Evolutionary conservation across 2,888 invertebrate species (phyloP), one percentile per base, ranked within the genome.

Genomic region (Hartigia nigra): DNA sequence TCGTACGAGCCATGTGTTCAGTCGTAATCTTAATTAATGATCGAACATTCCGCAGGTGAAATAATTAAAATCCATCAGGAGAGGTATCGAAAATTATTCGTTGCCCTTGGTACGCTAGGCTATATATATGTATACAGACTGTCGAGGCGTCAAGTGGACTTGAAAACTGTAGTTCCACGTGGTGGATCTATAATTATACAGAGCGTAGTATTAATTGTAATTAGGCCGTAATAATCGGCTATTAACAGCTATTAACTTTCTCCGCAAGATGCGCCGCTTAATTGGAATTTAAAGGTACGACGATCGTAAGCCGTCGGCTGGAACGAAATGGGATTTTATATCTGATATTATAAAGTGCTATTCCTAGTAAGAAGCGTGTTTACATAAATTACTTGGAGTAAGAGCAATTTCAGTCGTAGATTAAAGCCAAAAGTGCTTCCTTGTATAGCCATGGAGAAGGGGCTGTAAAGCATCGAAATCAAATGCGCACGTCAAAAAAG

Each of bases 21-120:
- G 70, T 77, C 77, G 75, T 75, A 77, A 77, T 77, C 77, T 77
- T 77, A 77, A 77, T 77, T 77, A 77, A 74, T 75, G 74, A 77
- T 77, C 77, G 74, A 11, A 31, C 74, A 77, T 77, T 75, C 70
- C 69, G 70, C 77, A 70, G 74, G 69, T 77, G 77, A 74, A 77
- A 77, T 77, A 77, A 77, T 77, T 77, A 77, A 77, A 77, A 77
- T 75, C 74, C 70, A 77, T 77, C 74, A 69, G 74, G 74, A 77
- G 74, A 69, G 70, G 74, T 74, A 74, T 77, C 75, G 77, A 77
- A 75, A 77, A 77, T 75, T 74, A 35, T 75, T 77, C 69, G 74
- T 74, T 74, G 74, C 75, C 77, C 75, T 77, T 75, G 39, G 39
- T 39, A 39, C 39, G 5, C 4, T 5, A 14, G 14, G 39, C 1